These are phyloP conservation scores for Petrocephalus sullivani DNA, from an alignment of 2,797 vertebrate species.

Conservation along the genomic window DNA sequence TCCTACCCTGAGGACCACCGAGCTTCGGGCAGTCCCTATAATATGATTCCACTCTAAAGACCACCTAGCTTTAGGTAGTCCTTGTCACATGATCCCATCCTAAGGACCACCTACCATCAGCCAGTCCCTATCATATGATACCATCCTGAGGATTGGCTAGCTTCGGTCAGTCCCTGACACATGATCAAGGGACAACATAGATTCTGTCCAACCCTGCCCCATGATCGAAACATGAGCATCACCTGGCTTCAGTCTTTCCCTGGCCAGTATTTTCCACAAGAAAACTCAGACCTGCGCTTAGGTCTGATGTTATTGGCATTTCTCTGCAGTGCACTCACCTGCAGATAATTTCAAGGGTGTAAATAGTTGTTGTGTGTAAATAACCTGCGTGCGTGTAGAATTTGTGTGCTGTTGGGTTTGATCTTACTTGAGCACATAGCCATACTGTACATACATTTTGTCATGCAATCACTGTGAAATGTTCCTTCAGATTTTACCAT, in stretches of 20 bases:
- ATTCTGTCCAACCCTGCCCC: not conserved
- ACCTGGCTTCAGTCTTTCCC: not conserved
- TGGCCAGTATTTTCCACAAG: not conserved
- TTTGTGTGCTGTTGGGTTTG: conserved; percentile 46
- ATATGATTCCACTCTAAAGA: conserved; percentile 12
- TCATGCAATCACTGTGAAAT: conserved; percentile 53
- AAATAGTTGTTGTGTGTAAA: conserved; percentile 52
- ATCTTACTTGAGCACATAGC: conserved; percentile 51
- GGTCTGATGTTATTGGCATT: conserved; percentile 32
- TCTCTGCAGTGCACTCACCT: conserved; percentile 35
- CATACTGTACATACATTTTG: conserved; percentile 48
- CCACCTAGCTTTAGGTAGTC: not conserved
- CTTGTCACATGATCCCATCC: conserved; percentile 18
- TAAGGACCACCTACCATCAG: not conserved
- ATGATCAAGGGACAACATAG: not conserved
- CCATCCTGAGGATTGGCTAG: not conserved
- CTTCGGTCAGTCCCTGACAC: not conserved
- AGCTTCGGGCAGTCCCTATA: conserved; percentile 10
- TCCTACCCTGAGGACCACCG: conserved; percentile 8
- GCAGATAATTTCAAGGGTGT: conserved; percentile 52
- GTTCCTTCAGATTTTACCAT: conserved; percentile 42
- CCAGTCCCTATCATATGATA: conserved; percentile 17
- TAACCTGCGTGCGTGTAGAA: conserved; percentile 47
- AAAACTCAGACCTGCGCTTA: not conserved
- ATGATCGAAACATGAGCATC: not conserved